phyloP scores from a whole-genome alignment of 2,797 vertebrate genomes.

The Octomys mimax region DNA sequence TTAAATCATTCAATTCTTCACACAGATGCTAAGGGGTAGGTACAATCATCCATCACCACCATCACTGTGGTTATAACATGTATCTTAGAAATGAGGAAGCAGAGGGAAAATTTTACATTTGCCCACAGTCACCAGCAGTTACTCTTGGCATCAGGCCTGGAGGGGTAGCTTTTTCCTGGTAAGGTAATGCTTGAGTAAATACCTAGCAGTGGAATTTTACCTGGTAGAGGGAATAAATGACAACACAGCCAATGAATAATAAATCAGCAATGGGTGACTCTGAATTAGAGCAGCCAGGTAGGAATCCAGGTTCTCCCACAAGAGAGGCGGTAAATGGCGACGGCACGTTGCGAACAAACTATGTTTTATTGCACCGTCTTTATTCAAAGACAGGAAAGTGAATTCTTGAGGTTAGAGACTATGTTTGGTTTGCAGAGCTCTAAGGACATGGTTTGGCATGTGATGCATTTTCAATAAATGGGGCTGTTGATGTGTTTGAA shows the following conservation, averaged over 20 bases:
- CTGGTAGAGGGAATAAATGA: background rate
- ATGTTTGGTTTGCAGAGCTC: background rate
- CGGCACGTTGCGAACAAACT: background rate
- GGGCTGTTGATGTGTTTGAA: background rate
- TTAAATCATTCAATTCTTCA: background rate
- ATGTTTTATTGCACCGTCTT: background rate
- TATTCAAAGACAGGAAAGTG: background rate
- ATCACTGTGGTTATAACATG: background rate
- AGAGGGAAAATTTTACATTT: conserved; percentile 5
- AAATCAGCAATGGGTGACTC: background rate
- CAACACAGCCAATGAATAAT: background rate
- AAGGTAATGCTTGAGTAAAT: background rate
- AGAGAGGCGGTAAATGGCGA: background rate
- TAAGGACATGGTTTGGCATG: background rate
- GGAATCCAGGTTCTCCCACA: background rate
- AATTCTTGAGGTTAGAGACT: background rate
- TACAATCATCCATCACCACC: background rate
- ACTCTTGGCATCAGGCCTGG: background rate
- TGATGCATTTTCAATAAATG: background rate
- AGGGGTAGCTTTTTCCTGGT: background rate
- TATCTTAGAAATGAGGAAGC: background rate
- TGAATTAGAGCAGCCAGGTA: background rate
- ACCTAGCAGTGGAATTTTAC: background rate
- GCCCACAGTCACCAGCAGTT: background rate
- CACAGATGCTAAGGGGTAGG: background rate